These are phyloP conservation scores for Bombus balteatus DNA, from an alignment of 1,140 invertebrate species.

Conservation along the genomic window DNA sequence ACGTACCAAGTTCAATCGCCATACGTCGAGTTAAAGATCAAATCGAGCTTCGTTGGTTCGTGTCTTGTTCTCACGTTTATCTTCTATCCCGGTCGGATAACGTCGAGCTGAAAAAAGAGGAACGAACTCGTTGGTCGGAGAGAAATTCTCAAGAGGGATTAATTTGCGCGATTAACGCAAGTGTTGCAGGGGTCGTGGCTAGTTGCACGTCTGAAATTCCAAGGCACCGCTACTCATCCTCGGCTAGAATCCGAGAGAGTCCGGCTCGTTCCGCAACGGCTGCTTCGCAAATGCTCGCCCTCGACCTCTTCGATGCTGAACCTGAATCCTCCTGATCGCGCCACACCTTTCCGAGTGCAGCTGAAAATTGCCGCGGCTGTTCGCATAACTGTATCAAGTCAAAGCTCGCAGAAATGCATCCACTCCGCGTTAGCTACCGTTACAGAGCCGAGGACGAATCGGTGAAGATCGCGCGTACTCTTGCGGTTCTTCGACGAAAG, in stretches of 20 bases:
- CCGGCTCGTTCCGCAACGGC: slow-evolving; percentile 23
- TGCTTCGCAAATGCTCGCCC: slow-evolving; percentile 9
- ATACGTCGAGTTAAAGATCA: slow-evolving; percentile 17
- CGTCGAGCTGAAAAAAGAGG: background rate
- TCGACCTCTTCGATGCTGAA: slow-evolving; percentile 37
- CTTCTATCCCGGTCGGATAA: background rate
- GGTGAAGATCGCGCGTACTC: background rate
- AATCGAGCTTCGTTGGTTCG: background rate
- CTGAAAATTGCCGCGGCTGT: slow-evolving; percentile 45
- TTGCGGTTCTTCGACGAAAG: slow-evolving; percentile 60
- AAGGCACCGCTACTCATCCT: slow-evolving; percentile 21
- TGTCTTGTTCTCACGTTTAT: slow-evolving; percentile 10
- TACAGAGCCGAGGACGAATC: slow-evolving; percentile 28
- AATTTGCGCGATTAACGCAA: slow-evolving; percentile 22
- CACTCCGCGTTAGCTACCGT: slow-evolving; percentile 49
- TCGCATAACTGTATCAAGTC: slow-evolving; percentile 57
- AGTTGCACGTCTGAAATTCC: background rate
- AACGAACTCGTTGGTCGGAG: too few relatives aligned
- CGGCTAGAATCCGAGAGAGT: background rate
- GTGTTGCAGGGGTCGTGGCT: background rate
- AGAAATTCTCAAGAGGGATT: slow-evolving; percentile 18
- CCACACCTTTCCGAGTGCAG: slow-evolving; percentile 26
- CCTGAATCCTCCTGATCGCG: slow-evolving; percentile 32
- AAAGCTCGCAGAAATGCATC: slow-evolving; percentile 23
- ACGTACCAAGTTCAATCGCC: background rate